Base-by-base conservation (phyloP, 2,888 invertebrate species). In the Drosophila basisetae region DNA sequence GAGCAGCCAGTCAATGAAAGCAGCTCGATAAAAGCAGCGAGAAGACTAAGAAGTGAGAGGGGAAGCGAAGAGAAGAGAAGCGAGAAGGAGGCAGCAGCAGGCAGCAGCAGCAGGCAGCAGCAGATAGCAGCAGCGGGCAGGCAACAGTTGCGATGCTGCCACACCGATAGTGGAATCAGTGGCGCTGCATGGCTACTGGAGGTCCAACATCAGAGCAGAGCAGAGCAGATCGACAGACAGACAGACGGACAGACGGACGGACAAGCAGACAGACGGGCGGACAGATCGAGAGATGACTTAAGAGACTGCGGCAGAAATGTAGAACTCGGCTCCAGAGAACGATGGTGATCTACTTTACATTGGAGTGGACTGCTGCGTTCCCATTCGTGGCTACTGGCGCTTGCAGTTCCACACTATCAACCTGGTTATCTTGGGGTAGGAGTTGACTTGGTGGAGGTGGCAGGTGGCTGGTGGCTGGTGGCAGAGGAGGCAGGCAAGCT, bases 301-400 rank as follows among this genome's bases (percentile, higher is more conserved):
- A 25, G 56, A 56, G 62, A n/a, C 52, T 7, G 49, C 30, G 31
- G 37, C 37, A 52, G 53, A 61, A 59, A 63, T 59, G 53, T 56
- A 64, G 65, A 63, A 31, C 41, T 62, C 35, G 41, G 54, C 50
- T 60, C 47, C 37, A 54, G 33, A 55, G 60, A 53, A 61, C 68
- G 82, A 82, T 78, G 78, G 76, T 89, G 90, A 89, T 89, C 90
- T 89, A 90, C 88, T 88, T 89, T 86, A 89, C 90, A 89, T 89
- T 83, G 78, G 81, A 62, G 11, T 28, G 53, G 81, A 65, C 25
- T 37, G 53, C 55, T 58, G 68, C 75, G 73, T 70, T 75, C 69
- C 64, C 72, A 64, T 68, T 64, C 56, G 59, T 61, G 39, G 76
- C 74, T 76, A 69, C 78, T 65, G 89, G 91, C 89, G 89, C 89